These are phyloP conservation scores for Caradrina kadenii DNA, from an alignment of 2,888 invertebrate species.

Conservation along the genomic window DNA sequence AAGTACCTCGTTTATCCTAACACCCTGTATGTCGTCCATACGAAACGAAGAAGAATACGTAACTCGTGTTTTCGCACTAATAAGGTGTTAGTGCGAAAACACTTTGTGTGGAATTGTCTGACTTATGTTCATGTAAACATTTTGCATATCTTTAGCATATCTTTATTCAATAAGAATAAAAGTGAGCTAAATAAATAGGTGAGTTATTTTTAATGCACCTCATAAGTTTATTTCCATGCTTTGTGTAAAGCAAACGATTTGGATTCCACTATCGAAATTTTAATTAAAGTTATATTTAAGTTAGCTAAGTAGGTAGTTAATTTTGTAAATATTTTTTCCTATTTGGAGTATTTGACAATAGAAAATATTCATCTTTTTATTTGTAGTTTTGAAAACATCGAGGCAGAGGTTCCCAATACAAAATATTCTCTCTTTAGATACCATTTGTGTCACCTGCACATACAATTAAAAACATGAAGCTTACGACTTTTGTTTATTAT, in stretches of 20 bases:
- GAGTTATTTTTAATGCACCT: not conserved
- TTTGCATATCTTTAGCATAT: too few species aligned
- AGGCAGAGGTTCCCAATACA: not conserved
- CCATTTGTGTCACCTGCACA: too few species aligned
- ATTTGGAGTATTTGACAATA: slow-evolving; percentile 2
- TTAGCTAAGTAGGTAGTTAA: slow-evolving; percentile 56
- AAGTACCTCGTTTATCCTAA: too few species aligned
- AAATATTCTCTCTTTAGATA: too few species aligned
- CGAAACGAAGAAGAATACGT: not conserved
- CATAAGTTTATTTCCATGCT: slow-evolving; percentile 22
- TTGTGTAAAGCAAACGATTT: slow-evolving; percentile 57
- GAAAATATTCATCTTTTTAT: slow-evolving; percentile 6
- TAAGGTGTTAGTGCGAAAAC: not conserved
- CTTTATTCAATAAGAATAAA: too few species aligned
- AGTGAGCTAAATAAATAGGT: not conserved
- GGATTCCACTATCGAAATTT: slow-evolving; percentile 77
- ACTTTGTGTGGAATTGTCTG: too few species aligned
- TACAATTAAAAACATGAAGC: too few species aligned
- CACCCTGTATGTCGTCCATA: too few species aligned
- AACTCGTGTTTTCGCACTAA: not conserved
- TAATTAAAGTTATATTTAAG: slow-evolving; percentile 20
- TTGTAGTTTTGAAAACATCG: not conserved
- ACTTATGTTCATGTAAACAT: not conserved
- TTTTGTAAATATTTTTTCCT: slow-evolving; percentile 56
- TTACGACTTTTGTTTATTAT: not conserved